Evolutionary conservation across 2,888 invertebrate genomes (phyloP).

Genomic region (Xestia ashworthii): DNA sequence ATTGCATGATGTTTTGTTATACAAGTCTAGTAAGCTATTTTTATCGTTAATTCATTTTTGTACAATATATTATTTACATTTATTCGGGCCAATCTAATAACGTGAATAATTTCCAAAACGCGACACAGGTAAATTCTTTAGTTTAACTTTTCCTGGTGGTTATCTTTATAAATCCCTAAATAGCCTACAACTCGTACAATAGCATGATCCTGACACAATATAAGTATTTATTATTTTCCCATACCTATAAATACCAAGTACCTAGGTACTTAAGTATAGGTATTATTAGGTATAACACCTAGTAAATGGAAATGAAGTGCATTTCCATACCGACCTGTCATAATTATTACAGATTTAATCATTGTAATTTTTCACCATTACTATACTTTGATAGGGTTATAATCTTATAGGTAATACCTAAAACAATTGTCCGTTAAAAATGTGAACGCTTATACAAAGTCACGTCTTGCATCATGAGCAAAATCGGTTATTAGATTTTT

Average conservation of each 20-base stretch:
- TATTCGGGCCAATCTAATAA: not conserved
- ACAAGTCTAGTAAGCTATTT: not conserved
- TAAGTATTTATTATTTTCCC: constrained; percentile 2
- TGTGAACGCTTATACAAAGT: constrained; percentile 16
- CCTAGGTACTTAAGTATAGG: no score
- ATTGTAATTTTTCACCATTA: constrained; percentile 25
- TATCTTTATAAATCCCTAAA: not conserved
- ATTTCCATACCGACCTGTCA: constrained; percentile 38
- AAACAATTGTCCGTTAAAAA: not conserved
- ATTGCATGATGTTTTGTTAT: not conserved
- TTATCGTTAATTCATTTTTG: no score
- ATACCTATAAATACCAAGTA: not conserved
- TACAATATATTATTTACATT: no score
- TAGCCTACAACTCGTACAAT: not conserved
- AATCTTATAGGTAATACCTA: no score
- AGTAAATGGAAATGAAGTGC: constrained; percentile 13
- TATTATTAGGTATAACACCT: not conserved
- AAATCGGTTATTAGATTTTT: not conserved
- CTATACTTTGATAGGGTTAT: constrained; percentile 12
- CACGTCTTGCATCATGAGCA: not conserved
- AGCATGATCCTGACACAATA: constrained; percentile 1
- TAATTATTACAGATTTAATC: constrained; percentile 17
- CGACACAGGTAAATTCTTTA: not conserved
- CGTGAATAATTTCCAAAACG: not conserved
- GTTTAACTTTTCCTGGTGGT: not conserved